Evolutionary conservation across 2,888 invertebrate genomes (phyloP).

Genomic region (Pseudolycoriella hygida): DNA sequence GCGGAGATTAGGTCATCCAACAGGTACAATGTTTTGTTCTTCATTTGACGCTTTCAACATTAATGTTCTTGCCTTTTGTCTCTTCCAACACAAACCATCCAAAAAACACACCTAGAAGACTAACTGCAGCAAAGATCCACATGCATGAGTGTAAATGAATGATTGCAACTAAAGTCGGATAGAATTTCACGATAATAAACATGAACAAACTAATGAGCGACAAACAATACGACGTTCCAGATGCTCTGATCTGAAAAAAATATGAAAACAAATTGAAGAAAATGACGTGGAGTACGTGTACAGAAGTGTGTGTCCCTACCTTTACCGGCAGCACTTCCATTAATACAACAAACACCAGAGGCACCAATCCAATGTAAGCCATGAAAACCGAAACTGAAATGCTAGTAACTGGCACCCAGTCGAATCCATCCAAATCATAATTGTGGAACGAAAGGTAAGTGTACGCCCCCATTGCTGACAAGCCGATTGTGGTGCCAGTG

Average conservation of each 20-base stretch:
- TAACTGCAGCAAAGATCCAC: constrained; percentile 8
- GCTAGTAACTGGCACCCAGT: constrained; percentile 12
- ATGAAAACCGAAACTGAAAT: constrained; percentile 11
- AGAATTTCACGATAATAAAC: constrained; percentile 10
- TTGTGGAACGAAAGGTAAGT: constrained; percentile 5
- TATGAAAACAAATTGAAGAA: not conserved
- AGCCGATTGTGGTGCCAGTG: constrained; percentile 7
- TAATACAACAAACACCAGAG: constrained; percentile 11
- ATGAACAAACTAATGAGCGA: constrained; percentile 8
- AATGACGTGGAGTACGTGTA: no score
- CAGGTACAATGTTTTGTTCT: no score
- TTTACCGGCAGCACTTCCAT: constrained; percentile 12
- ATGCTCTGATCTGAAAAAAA: constrained; percentile 9
- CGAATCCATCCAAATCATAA: constrained; percentile 7
- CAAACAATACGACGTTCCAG: constrained; percentile 10
- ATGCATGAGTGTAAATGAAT: constrained; percentile 9
- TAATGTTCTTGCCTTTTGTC: constrained; percentile 9
- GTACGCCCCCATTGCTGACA: constrained; percentile 7
- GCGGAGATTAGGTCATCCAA: no score
- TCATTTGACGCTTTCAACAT: not conserved
- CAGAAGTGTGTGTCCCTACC: constrained; percentile 6
- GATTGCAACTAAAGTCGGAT: constrained; percentile 8
- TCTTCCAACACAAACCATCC: constrained; percentile 7
- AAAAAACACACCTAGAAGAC: constrained; percentile 6
- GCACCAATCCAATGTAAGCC: constrained; percentile 9